phyloP scores from a whole-genome alignment of 2,797 vertebrate genomes.

The Tauraco hartlaubi region DNA sequence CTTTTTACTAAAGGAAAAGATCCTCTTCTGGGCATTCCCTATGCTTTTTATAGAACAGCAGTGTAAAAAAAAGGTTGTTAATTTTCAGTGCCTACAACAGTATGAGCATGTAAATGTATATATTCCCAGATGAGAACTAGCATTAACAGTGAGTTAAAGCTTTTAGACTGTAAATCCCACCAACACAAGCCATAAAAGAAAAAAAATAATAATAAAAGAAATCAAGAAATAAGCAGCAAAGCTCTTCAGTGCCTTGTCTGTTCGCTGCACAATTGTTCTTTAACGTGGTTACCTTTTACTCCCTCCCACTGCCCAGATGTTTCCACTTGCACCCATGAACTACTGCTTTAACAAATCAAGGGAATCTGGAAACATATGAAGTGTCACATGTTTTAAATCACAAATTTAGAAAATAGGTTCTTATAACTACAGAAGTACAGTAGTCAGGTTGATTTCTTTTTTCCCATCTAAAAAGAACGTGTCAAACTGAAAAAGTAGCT shows the following conservation, averaged over 20 bases:
- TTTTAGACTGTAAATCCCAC: slow-evolving; percentile 3
- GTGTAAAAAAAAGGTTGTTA: background rate
- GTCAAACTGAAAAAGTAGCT: background rate
- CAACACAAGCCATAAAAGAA: background rate
- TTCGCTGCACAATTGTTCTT: background rate
- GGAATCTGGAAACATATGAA: background rate
- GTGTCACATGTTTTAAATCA: background rate
- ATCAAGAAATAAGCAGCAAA: background rate
- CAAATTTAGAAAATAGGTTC: background rate
- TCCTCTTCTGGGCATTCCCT: background rate
- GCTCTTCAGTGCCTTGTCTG: background rate
- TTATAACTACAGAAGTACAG: background rate
- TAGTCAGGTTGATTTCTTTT: background rate
- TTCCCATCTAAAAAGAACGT: background rate
- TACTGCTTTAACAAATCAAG: slow-evolving; percentile 6
- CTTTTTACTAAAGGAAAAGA: slow-evolving; percentile 10
- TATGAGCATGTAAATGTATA: background rate
- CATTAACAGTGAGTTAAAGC: slow-evolving; percentile 16
- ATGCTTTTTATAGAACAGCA: background rate
- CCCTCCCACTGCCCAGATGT: background rate
- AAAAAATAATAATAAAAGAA: background rate
- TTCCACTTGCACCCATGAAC: background rate
- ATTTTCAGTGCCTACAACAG: background rate
- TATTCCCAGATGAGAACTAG: slow-evolving; percentile 1
- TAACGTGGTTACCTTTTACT: slow-evolving; percentile 3